Evolutionary conservation across 2,113 vertebrate species (phyloP).

Genomic region (Hymenochirus boettgeri): DNA sequence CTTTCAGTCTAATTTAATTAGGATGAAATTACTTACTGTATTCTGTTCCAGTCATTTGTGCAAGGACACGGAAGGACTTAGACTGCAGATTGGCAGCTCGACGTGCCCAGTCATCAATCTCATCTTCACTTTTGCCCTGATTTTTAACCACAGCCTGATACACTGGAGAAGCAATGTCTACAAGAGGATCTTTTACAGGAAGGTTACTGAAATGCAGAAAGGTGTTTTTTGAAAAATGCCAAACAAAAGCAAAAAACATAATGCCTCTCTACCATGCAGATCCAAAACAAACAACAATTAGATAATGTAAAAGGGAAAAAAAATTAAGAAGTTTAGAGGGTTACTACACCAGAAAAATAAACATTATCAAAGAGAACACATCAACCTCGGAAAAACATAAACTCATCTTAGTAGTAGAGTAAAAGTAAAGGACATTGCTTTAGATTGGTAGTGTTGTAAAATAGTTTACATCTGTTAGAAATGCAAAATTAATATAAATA

Average conservation of each 20-base stretch:
- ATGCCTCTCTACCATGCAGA: neutral
- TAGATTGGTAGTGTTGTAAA: neutral
- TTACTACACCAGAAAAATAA: neutral
- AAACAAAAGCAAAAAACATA: neutral
- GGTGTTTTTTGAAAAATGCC: conserved; percentile 38
- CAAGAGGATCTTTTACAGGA: conserved; percentile 84
- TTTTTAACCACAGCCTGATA: conserved; percentile 94
- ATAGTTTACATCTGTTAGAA: neutral
- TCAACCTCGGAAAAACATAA: neutral
- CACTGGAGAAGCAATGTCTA: conserved; percentile 92
- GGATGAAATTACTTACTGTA: conserved; percentile 74
- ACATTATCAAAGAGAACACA: neutral
- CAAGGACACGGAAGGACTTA: conserved; percentile 90
- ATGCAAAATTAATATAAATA: no score
- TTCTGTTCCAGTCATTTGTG: conserved; percentile 96
- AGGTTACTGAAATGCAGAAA: conserved; percentile 71
- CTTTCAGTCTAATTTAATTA: no score
- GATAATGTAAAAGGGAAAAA: neutral
- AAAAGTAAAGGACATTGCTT: neutral
- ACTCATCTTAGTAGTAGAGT: neutral
- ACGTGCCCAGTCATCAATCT: conserved; percentile 89
- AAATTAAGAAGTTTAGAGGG: neutral
- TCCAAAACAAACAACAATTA: neutral
- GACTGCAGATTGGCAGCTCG: conserved; percentile 95
- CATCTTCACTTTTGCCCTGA: conserved; percentile 67